Percentiles rank a stretch among this genome's conserved stretches.
These are phyloP conservation scores for Seriola aureovittata DNA, from an alignment of 2,113 vertebrate species.

Conservation along the genomic window DNA sequence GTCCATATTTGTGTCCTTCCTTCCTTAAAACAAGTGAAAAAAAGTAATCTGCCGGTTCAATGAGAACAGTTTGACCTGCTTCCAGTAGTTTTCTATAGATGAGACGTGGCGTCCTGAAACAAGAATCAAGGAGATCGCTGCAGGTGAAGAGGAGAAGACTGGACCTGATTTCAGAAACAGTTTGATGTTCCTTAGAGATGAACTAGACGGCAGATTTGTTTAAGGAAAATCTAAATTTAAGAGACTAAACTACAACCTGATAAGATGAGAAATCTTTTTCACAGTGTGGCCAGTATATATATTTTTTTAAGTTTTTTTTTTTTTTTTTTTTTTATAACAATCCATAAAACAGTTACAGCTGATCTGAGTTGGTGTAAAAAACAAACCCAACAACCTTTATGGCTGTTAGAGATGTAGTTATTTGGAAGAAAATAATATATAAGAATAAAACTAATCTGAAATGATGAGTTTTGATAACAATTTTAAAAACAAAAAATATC, in stretches of 20 bases:
- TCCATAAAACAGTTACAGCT: too few relatives aligned
- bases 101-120: neutral
- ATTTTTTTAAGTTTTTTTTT: neutral
- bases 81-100: neutral
- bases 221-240: neutral
- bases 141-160: neutral
- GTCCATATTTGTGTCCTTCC: neutral
- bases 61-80: neutral
- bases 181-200: neutral
- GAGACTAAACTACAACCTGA: neutral
- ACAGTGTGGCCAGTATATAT: neutral
- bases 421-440: neutral
- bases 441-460: neutral
- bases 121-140: neutral
- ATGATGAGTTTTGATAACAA: neutral
- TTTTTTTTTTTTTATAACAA: neutral
- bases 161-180: neutral
- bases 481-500: too few relatives aligned
- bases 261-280: neutral
- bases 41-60: neutral
- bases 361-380: neutral
- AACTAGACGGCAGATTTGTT: neutral
- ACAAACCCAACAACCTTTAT: slow-evolving; percentile 8
- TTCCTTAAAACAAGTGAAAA: neutral
- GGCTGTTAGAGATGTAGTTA: neutral